A percentile compares a stretch with the other conserved stretches of the same genome.
These are phyloP conservation scores for Drosophila imparisetae DNA, from an alignment of 2,888 invertebrate species.

Conservation along the genomic window DNA sequence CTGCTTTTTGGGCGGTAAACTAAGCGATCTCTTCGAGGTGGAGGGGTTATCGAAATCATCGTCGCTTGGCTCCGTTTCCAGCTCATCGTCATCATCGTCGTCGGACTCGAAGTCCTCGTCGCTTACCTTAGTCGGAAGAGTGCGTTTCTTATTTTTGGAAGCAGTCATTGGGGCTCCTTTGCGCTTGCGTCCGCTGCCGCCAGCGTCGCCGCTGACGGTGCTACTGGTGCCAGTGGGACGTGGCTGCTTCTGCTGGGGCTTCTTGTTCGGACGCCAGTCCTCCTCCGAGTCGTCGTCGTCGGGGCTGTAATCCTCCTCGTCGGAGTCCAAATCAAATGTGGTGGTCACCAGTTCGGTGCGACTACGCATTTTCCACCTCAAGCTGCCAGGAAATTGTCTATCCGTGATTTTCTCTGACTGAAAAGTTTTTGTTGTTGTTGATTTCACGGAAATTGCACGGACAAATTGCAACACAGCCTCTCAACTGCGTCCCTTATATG, in stretches of 20 bases:
- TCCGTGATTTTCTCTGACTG: constrained; percentile 38
- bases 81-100: constrained; percentile 62
- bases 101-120: constrained; percentile 74
- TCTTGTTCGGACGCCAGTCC: constrained; percentile 83
- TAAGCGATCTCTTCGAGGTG: constrained; percentile 60
- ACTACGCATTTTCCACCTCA: constrained; percentile 79
- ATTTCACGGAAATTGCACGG: constrained; percentile 35
- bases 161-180: constrained; percentile 53
- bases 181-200: constrained; percentile 63
- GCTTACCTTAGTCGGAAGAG: constrained; percentile 66
- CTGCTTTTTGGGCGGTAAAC: constrained; percentile 79
- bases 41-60: constrained; percentile 67
- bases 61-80: constrained; percentile 68
- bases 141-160: constrained; percentile 73
- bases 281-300: constrained; percentile 84
- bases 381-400: constrained; percentile 26
- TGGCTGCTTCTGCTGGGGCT: constrained; percentile 72
- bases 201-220: constrained; percentile 44
- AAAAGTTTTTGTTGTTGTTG: constrained; percentile 64
- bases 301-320: constrained; percentile 83
- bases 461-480: constrained; percentile 52
- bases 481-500: constrained; percentile 13
- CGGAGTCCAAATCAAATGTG: constrained; percentile 83
- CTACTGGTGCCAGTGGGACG: constrained; percentile 48
- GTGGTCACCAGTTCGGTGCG: constrained; percentile 85